Conservation (phyloP, 2,113 vertebrate genomes). For the Pollachius pollachius region DNA sequence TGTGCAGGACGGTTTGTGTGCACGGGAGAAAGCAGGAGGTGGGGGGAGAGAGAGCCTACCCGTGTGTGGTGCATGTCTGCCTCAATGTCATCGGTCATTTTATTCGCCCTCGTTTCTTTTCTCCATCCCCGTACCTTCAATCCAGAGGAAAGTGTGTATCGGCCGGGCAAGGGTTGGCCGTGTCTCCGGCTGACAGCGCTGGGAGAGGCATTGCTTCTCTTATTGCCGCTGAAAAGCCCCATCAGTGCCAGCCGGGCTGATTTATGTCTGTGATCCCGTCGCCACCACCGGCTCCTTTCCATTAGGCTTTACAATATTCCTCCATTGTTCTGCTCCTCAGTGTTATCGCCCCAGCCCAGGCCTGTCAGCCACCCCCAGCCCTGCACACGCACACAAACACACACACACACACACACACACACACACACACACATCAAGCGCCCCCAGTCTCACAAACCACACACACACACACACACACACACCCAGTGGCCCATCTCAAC, state of each 20-base stretch:
- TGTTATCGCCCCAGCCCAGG: conserved; percentile 67
- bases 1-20: too few species aligned
- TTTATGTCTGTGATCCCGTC: conserved; percentile 69
- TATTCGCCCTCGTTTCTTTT: neutral
- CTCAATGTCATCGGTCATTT: neutral
- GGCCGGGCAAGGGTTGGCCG: neutral
- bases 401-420: neutral
- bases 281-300: conserved; percentile 69
- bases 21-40: conserved; percentile 31
- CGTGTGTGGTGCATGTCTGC: neutral
- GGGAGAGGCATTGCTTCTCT: conserved; percentile 67
- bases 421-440: neutral
- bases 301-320: conserved; percentile 72
- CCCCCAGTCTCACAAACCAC: neutral
- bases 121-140: too few species aligned
- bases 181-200: conserved; percentile 27
- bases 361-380: conserved; percentile 60
- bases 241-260: conserved; percentile 70
- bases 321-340: conserved; percentile 64
- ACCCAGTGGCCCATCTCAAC: conserved; percentile 21
- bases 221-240: conserved; percentile 73
- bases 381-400: conserved; percentile 48
- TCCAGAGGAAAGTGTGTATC: neutral
- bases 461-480: conserved; percentile 38
- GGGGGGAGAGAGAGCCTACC: conserved; percentile 17